Evolutionary conservation across 2,888 invertebrate species (phyloP).

Genomic region (Tenthredo scrophulariae): DNA sequence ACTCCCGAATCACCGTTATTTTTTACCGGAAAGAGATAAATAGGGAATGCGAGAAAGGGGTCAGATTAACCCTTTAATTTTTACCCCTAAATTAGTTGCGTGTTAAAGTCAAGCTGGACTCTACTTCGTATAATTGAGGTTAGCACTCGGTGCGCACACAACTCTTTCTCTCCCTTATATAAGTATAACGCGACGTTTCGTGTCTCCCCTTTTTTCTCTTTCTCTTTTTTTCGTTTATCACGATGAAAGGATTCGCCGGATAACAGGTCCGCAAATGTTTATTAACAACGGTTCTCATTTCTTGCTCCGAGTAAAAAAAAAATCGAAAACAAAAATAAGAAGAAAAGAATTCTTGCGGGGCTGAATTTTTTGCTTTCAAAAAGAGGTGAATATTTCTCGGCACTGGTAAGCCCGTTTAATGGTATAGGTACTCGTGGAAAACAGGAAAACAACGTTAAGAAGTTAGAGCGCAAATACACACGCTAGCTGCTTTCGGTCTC

Average conservation of each 20-base stretch:
- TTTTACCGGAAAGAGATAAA: neutral
- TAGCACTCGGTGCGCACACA: constrained; percentile 29
- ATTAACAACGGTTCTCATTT: constrained; percentile 15
- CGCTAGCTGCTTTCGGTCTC: constrained; percentile 35
- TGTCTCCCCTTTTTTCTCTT: constrained; percentile 20
- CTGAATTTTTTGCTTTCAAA: neutral
- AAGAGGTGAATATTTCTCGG: neutral
- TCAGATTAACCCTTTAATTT: constrained; percentile 45
- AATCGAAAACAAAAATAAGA: neutral
- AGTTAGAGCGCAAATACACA: constrained; percentile 39
- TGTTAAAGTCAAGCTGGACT: constrained; percentile 42
- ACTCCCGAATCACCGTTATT: neutral
- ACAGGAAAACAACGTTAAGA: constrained; percentile 45
- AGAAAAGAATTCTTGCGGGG: neutral
- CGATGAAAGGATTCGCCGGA: constrained; percentile 32
- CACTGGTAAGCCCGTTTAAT: neutral
- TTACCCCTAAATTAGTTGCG: constrained; percentile 42
- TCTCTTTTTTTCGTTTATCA: neutral
- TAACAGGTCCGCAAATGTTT: constrained; percentile 26
- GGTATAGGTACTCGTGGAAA: neutral
- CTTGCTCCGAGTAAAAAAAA: neutral
- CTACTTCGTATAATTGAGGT: constrained; percentile 43
- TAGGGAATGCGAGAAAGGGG: constrained; percentile 22
- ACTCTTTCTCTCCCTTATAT: neutral
- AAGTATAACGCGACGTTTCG: constrained; percentile 54